Base-by-base conservation (phyloP, 2,888 invertebrate species). In the Creontiades dilutus region DNA sequence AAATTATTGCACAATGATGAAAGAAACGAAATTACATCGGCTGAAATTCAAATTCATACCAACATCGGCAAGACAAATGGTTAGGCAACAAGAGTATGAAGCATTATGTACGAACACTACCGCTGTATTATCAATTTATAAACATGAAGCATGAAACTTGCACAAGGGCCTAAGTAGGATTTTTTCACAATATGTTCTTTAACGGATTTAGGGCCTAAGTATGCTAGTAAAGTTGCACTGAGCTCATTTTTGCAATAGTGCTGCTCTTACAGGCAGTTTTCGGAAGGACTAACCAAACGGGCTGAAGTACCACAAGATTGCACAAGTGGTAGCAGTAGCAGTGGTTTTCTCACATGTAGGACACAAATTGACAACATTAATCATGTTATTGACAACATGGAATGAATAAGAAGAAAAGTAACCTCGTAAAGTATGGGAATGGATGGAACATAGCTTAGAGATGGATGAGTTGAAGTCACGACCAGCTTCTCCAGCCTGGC, bases 391-490 rank as follows among this genome's bases (percentile, higher is more conserved):
- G 37, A 37, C 7, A 7, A 37, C 37, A 37, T 37, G 37, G 37
- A 37, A 7, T n/a, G 37, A 4, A 37, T 2, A 37, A 37, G 37
- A 37, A 37, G 37, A 7, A 7, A 37, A 37, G 37, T 4, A 37
- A 37, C 37, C 37, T 37, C n/a, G n/a, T n/a, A 7, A 37, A 37
- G 37, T 37, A 37, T 4, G 7, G 7, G 37, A 37, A 2, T 37
- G 2, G 37, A 37, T 37, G 2, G 37, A 37, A 37, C n/a, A 37
- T 76, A n/a, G 76, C 76, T 76, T 76, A 14, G 13, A 76, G 76
- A 76, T 9, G 76, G 76, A 12, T 76, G 19, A 2, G 76, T 76
- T 9, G 76, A 76, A 76, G 76, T 76, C 5, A 76, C 3, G 76
- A 76, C 5, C 13, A 76, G 76, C 76, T 76, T 9, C 76, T 7